Base-by-base conservation (phyloP, 2,113 vertebrate species). In the Promerops cafer region DNA sequence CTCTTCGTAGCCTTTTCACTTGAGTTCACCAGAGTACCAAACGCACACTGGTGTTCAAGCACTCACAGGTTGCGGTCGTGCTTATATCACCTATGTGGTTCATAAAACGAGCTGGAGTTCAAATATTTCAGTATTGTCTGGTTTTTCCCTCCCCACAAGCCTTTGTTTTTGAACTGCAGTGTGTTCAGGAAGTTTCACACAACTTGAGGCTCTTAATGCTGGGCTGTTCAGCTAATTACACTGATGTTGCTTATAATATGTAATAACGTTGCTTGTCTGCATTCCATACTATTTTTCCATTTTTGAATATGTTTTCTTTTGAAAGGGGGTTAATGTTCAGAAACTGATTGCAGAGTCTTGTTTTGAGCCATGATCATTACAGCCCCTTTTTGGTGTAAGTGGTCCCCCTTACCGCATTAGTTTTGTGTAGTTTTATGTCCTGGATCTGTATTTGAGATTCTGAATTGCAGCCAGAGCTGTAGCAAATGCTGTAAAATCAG, bases 41-140 rank as follows among this genome's bases (percentile, higher is more conserved):
- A 26, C 1, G 4, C 35, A 0, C 7, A 3, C n/a, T 2, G 37
- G 7, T 61, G 59, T n/a, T 68, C 13, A 40, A 40, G 21, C 27
- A 3, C 52, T 60, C 68, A 10, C 8, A 27, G 31, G 42, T 27
- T 45, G 50, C 2, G 1, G 23, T 59, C 23, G 1, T 35, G 71
- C 37, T 37, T 24, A 1, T 68, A 4, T 7, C 1, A 1, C 13
- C 13, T 17, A 2, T 18, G 16, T 40, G 0, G 3, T 26, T 63
- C 27, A 8, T 42, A 52, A 68, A n/a, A 40, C 9, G 8, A 71
- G 13, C 27, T 72, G 28, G 8, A 9, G 9, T 49, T 83, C 18
- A 56, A 5, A 10, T 86, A 17, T 80, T 92, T 76, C 26, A 16
- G 14, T 39, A 10, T 63, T 70, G 15, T 10, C 33, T 47, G 22